Evolutionary conservation across 2,888 invertebrate species (phyloP), one percentile per base, ranked within the genome.

Genomic region (Automeris io): DNA sequence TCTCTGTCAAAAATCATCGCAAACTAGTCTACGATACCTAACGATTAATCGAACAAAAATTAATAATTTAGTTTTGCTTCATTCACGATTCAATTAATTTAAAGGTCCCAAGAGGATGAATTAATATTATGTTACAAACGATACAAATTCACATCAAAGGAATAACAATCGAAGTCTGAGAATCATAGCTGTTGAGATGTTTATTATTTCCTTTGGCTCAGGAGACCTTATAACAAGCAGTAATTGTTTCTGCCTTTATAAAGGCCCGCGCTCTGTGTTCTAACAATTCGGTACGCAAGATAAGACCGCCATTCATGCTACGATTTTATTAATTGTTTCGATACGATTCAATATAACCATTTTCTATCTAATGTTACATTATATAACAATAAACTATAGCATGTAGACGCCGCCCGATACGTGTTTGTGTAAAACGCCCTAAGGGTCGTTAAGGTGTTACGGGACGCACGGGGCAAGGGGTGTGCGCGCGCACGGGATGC

Each of bases 181-280:
- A 40, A 45, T 47, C 47, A 33, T 39, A 41, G 49, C 55, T 56
- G 44, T 47, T 39, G 39, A 42, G 42, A 47, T 49, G 61, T 66
- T 71, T 68, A 64, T 70, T 69, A 64, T 68, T 70, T 68, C 57
- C 57, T 47, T 56, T 49, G 49, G 49, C 51, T 43, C 45, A 45
- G 51, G 55, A 57, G 58, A 49, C 56, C 63, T 60, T 60, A 63
- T 73, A 72, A 70, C 70, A 62, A 65, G 70, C 64, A 64, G 69
- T 74, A 72, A 73, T 73, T 75, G 73, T 71, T 75, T 70, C 61
- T 61, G 56, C 51, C 57, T 57, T 54, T 57, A 54, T 56, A 48
- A 59, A 53, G 57, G 54, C 56, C 23, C 34, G 22, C 47, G 49
- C 43, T 51, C 42, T 39, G 39, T 16, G 47, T 42, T 37, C 46